Conservation (phyloP, 2,113 vertebrate species). For the Piprites chloris region DNA sequence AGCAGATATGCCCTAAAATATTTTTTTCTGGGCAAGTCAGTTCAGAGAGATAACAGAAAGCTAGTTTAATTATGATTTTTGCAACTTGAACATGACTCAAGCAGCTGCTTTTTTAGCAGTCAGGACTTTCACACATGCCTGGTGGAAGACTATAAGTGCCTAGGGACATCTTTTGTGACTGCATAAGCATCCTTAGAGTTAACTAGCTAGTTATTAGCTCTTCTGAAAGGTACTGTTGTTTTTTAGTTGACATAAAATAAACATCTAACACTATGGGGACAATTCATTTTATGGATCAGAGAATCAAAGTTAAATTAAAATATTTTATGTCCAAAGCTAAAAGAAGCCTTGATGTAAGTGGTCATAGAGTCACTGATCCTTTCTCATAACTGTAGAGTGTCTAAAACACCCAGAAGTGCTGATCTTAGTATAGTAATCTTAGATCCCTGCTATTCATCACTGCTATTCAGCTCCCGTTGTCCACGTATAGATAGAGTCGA, state of each 20-base stretch:
- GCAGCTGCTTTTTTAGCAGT: background rate
- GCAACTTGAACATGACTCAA: background rate
- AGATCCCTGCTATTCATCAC: background rate
- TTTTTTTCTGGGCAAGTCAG: background rate
- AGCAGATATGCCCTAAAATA: background rate
- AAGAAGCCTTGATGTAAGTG: background rate
- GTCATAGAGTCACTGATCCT: background rate
- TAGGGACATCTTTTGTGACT: background rate
- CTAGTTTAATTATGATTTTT: background rate
- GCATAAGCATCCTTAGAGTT: background rate
- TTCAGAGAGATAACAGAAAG: background rate
- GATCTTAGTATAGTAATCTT: background rate
- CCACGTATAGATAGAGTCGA: background rate
- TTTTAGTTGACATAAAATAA: background rate
- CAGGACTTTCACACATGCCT: background rate
- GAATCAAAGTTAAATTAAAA: background rate
- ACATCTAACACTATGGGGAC: background rate
- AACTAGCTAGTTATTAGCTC: background rate
- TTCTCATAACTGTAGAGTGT: background rate
- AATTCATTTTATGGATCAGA: background rate
- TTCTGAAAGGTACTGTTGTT: background rate
- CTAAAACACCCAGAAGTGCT: background rate
- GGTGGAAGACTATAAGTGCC: background rate
- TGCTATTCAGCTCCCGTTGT: background rate
- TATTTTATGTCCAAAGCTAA: background rate